Evolutionary conservation across 2,113 vertebrate species (phyloP).

Genomic region (Columba janthina): DNA sequence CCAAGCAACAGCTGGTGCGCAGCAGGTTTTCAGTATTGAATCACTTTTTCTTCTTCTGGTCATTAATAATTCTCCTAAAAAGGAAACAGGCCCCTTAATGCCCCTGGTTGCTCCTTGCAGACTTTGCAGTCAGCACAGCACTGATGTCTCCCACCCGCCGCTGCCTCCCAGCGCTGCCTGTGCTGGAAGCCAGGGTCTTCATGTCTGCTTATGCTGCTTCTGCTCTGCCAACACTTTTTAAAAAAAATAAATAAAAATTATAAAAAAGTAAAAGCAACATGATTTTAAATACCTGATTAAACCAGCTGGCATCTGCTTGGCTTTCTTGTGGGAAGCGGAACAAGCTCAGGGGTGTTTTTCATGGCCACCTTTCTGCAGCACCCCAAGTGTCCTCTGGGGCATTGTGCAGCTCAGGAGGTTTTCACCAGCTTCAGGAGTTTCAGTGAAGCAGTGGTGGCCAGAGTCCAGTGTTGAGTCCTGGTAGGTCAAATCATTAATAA

Average conservation of each 20-base stretch:
- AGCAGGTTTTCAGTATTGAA: constrained; percentile 59
- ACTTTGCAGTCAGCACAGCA: background rate
- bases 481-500: background rate
- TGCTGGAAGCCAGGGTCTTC: background rate
- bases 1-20: constrained; percentile 64
- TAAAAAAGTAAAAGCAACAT: background rate
- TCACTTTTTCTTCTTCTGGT: constrained; percentile 47
- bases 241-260: background rate
- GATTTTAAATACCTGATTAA: background rate
- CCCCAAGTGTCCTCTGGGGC: background rate
- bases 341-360: background rate
- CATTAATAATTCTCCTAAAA: constrained; percentile 75
- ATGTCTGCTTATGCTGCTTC: background rate
- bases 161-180: background rate
- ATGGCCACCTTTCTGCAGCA: background rate
- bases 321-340: background rate
- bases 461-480: background rate
- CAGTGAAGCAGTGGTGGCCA: background rate
- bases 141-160: background rate
- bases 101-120: constrained; percentile 15
- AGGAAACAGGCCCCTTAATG: constrained; percentile 31
- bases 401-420: background rate
- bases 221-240: background rate
- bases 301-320: background rate
- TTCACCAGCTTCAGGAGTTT: background rate